Percentiles rank a stretch among this genome's conserved stretches.
phyloP scores from a whole-genome alignment of 2,888 invertebrate genomes.

The Ypsolopha sequella region DNA sequence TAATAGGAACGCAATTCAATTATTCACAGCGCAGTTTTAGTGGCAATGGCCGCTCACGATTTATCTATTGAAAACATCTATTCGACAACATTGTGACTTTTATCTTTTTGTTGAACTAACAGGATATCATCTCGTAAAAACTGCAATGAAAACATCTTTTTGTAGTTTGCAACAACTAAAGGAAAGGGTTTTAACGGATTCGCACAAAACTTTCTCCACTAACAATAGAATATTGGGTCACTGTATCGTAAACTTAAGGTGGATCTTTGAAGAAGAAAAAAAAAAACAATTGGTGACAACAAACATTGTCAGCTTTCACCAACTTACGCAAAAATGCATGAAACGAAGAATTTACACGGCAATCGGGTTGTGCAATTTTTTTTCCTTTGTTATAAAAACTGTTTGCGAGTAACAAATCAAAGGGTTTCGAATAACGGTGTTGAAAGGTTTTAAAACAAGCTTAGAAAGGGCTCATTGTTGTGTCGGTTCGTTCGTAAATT shows the following conservation, averaged over 20 bases:
- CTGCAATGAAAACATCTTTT: conserved; percentile 14
- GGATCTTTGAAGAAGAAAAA: conserved; percentile 12
- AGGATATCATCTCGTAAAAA: conserved; percentile 18
- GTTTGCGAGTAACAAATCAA: conserved; percentile 69
- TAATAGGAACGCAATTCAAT: neutral
- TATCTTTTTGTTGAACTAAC: conserved; percentile 12
- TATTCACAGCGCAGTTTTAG: neutral
- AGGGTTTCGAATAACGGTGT: conserved; percentile 68
- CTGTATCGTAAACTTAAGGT: conserved; percentile 35
- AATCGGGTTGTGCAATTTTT: conserved; percentile 51
- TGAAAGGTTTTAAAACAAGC: conserved; percentile 67
- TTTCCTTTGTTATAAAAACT: conserved; percentile 50
- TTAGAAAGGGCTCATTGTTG: conserved; percentile 64
- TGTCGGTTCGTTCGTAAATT: conserved; percentile 62
- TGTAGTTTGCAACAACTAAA: conserved; percentile 27
- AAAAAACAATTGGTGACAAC: conserved; percentile 11
- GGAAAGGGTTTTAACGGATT: conserved; percentile 44
- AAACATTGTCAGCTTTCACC: conserved; percentile 34
- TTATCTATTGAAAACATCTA: neutral
- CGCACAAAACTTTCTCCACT: conserved; percentile 45
- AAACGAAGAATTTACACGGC: conserved; percentile 49
- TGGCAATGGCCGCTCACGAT: neutral
- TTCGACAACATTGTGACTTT: conserved; percentile 9
- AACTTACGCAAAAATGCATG: conserved; percentile 26
- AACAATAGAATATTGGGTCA: conserved; percentile 42